Conservation (phyloP, 2,797 vertebrate species). For the Alectoris magna region DNA sequence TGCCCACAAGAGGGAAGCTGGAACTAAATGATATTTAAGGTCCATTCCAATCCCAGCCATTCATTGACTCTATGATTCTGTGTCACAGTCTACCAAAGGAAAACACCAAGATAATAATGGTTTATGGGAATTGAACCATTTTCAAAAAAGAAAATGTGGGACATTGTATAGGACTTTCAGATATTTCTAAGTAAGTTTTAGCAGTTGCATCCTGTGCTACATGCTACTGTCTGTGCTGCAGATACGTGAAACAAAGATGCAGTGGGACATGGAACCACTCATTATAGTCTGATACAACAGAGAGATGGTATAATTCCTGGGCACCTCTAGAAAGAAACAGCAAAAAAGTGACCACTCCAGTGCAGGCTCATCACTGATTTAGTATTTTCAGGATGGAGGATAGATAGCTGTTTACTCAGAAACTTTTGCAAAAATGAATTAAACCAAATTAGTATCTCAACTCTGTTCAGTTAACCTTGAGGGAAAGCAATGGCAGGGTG, state of each 20-base stretch:
- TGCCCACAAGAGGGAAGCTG: too few species aligned
- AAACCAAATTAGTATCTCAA: neutral
- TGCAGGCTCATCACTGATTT: neutral
- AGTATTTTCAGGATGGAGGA: neutral
- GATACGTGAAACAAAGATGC: neutral
- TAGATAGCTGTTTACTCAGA: neutral
- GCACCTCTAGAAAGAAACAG: neutral
- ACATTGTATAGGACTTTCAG: accelerated
- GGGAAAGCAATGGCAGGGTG: neutral
- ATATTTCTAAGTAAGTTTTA: neutral
- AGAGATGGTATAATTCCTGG: neutral
- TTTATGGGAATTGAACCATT: neutral
- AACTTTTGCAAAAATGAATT: neutral
- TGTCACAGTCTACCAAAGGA: neutral
- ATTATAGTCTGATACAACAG: neutral
- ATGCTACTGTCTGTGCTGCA: accelerated
- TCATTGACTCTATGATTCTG: neutral
- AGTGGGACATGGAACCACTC: neutral
- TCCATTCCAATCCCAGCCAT: too few species aligned
- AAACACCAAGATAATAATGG: neutral
- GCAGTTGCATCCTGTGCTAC: neutral
- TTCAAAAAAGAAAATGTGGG: neutral
- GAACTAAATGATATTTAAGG: too few species aligned
- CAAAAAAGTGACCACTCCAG: neutral
- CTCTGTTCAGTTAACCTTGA: neutral